These are phyloP conservation scores for Cygnus buccinator DNA, from an alignment of 2,113 vertebrate species.

Conservation along the genomic window DNA sequence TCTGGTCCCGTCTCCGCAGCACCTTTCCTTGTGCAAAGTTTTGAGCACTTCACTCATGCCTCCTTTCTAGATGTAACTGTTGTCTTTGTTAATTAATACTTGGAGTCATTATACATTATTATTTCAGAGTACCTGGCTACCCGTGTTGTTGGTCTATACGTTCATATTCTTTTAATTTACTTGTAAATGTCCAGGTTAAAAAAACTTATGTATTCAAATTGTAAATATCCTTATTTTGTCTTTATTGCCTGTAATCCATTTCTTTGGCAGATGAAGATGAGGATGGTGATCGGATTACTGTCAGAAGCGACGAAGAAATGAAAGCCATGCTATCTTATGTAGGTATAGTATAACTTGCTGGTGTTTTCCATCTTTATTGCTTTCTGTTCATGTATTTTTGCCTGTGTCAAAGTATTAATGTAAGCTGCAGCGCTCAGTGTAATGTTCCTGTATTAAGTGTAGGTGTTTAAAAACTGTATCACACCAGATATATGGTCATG, in stretches of 20 bases:
- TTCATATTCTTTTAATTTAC: background rate
- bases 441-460: background rate
- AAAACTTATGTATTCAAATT: rapidly evolving
- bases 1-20: background rate
- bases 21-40: background rate
- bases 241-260: background rate
- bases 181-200: background rate
- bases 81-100: background rate
- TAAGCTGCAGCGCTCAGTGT: background rate
- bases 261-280: constrained; percentile 92
- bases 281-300: constrained; percentile 97
- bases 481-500: constrained; percentile 13
- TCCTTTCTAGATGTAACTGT: background rate
- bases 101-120: rapidly evolving
- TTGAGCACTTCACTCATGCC: background rate
- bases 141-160: rapidly evolving
- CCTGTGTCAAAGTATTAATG: rapidly evolving
- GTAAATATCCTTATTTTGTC: rapidly evolving
- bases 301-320: constrained; percentile 97
- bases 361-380: rapidly evolving
- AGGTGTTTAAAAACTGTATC: background rate
- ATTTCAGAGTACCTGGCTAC: background rate
- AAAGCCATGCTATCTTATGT: constrained; percentile 99
- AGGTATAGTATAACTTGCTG: constrained; percentile 68
- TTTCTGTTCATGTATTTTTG: background rate